A percentile compares a stretch with the other conserved stretches of the same genome.
Conservation (phyloP, 1,140 invertebrate species). For the Drosophila kepulauana region DNA sequence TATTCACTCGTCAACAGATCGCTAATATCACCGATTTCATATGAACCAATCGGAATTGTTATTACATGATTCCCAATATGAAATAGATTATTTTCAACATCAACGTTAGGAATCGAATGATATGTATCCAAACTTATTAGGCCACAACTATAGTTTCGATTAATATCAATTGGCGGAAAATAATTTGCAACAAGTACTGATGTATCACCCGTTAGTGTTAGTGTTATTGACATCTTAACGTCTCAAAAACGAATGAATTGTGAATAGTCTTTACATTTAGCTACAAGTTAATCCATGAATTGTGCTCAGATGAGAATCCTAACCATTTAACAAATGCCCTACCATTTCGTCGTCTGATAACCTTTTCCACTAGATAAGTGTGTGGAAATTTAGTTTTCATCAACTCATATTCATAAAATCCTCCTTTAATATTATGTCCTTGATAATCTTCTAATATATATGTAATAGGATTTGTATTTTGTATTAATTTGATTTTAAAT, state of each 20-base stretch:
- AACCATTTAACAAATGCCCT: constrained; percentile 17
- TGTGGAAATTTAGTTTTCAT: constrained; percentile 74
- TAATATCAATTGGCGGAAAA: constrained; percentile 57
- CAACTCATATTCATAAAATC: constrained; percentile 69
- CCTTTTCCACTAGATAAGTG: constrained; percentile 15
- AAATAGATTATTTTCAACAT: constrained; percentile 75
- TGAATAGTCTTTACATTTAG: neutral
- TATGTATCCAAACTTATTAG: constrained; percentile 75
- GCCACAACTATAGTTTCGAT: constrained; percentile 59
- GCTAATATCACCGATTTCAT: constrained; percentile 68
- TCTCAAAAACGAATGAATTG: neutral
- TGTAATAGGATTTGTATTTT: neutral
- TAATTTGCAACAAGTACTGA: constrained; percentile 41
- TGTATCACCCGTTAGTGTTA: constrained; percentile 47
- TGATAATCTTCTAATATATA: constrained; percentile 5
- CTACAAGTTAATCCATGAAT: constrained; percentile 13
- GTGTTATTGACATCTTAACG: constrained; percentile 56
- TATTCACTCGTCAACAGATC: neutral
- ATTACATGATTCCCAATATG: constrained; percentile 69
- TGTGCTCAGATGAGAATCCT: constrained; percentile 11
- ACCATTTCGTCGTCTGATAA: constrained; percentile 5
- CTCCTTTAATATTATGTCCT: neutral
- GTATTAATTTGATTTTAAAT: constrained; percentile 85
- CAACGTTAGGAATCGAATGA: constrained; percentile 81
- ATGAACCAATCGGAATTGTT: constrained; percentile 71